Percentiles rank a stretch among this genome's conserved stretches.
Conservation (phyloP, 1,140 invertebrate species). For the Pachyrhynchus sulphureomaculatus region DNA sequence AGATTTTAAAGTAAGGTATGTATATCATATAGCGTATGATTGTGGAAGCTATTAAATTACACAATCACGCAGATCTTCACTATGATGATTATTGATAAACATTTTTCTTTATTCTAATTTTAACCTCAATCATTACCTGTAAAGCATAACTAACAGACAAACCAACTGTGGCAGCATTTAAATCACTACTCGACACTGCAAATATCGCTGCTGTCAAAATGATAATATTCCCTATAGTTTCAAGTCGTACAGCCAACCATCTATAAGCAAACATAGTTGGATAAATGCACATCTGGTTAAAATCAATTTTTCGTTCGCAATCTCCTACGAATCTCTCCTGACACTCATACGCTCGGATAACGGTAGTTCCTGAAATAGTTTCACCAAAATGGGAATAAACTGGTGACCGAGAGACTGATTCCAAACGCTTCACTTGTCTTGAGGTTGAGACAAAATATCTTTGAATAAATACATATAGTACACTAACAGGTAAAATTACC, state of each 20-base stretch:
- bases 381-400: constrained; percentile 98
- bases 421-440: constrained; percentile 89
- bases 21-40: no score
- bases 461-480: constrained; percentile 89
- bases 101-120: no score
- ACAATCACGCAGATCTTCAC: no score
- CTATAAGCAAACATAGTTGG: constrained; percentile 83
- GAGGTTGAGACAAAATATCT: constrained; percentile 93
- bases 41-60: no score
- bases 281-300: constrained; percentile 85
- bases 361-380: constrained; percentile 78
- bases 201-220: constrained; percentile 87
- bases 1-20: no score
- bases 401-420: constrained; percentile 92
- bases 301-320: constrained; percentile 80
- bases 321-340: constrained; percentile 73
- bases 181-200: constrained; percentile 74
- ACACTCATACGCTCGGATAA: constrained; percentile 68
- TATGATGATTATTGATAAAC: no score
- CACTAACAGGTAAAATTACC: constrained; percentile 78
- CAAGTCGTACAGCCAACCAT: constrained; percentile 87
- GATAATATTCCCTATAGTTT: constrained; percentile 89
- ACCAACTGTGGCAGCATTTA: constrained; percentile 75
- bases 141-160: constrained; percentile 88
- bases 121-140: no score